A percentile compares a stretch with the other conserved stretches of the same genome.
Conservation (phyloP, 2,888 invertebrate genomes). For the Tetragonisca angustula region DNA sequence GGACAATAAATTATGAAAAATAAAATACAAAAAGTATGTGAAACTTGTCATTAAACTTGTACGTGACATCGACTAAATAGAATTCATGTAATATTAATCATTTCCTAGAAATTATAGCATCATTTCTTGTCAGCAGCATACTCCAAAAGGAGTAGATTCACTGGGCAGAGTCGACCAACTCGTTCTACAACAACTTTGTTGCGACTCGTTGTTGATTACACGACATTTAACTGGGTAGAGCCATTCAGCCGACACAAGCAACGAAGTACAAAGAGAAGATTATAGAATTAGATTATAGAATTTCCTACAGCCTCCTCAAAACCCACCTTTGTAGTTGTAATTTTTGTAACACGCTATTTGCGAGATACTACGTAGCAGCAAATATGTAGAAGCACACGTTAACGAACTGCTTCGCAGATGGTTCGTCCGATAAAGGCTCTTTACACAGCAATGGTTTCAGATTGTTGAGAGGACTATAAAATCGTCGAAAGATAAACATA, state of each 20-base stretch:
- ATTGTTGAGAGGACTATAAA: background rate
- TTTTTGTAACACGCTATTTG: slow-evolving; percentile 6
- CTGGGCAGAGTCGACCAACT: background rate
- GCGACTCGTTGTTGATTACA: background rate
- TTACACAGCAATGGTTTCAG: background rate
- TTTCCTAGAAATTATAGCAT: background rate
- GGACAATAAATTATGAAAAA: accelerated
- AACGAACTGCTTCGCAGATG: background rate
- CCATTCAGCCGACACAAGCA: background rate
- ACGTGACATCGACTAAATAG: too few relatives aligned
- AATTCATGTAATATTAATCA: too few relatives aligned
- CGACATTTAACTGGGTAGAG: background rate
- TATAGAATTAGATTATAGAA: slow-evolving; percentile 39
- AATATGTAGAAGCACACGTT: background rate
- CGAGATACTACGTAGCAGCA: background rate
- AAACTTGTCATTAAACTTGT: too few relatives aligned
- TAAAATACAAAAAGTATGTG: background rate
- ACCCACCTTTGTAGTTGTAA: slow-evolving; percentile 7
- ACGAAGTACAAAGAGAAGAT: slow-evolving; percentile 6
- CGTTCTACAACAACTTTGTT: background rate
- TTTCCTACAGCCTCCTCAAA: background rate
- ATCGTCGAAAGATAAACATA: background rate
- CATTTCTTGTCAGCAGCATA: background rate
- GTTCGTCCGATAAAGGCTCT: background rate
- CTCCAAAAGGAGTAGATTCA: background rate